phyloP scores from a whole-genome alignment of 2,797 vertebrate genomes.

The Chloroceryle amazona region DNA sequence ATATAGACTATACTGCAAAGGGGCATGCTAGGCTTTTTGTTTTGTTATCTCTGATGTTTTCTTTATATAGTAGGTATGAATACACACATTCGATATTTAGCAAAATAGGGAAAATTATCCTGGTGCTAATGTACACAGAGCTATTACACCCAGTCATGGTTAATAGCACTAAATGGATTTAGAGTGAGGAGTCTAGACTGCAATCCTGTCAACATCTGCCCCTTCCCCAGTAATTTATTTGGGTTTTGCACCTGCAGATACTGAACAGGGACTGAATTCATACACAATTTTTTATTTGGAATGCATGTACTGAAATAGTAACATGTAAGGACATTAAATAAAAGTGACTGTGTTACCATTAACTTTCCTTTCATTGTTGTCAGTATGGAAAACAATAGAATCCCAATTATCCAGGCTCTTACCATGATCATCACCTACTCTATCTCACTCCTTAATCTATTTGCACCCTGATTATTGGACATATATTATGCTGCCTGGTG shows the following conservation, averaged over 20 bases:
- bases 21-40: neutral
- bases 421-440: neutral
- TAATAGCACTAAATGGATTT: conserved; percentile 78
- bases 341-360: neutral
- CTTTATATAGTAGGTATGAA: conserved; percentile 31
- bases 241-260: conserved; percentile 70
- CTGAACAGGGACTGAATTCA: conserved; percentile 41
- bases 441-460: conserved; percentile 36
- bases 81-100: conserved; percentile 58
- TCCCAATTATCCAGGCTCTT: conserved; percentile 27
- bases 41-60: conserved; percentile 16
- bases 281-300: conserved; percentile 37
- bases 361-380: conserved; percentile 3
- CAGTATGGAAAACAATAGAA: conserved; percentile 48
- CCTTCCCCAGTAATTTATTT: conserved; percentile 68
- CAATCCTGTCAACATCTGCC: conserved; percentile 74
- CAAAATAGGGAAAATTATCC: conserved; percentile 63
- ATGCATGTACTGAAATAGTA: conserved; percentile 8
- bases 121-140: conserved; percentile 67
- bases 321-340: conserved; percentile 48
- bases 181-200: conserved; percentile 73
- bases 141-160: conserved; percentile 74
- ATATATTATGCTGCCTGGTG: neutral
- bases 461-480: conserved; percentile 11
- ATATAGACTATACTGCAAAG: neutral